Conservation (phyloP, 2,113 vertebrate species). For the Aegotheles bennettii region DNA sequence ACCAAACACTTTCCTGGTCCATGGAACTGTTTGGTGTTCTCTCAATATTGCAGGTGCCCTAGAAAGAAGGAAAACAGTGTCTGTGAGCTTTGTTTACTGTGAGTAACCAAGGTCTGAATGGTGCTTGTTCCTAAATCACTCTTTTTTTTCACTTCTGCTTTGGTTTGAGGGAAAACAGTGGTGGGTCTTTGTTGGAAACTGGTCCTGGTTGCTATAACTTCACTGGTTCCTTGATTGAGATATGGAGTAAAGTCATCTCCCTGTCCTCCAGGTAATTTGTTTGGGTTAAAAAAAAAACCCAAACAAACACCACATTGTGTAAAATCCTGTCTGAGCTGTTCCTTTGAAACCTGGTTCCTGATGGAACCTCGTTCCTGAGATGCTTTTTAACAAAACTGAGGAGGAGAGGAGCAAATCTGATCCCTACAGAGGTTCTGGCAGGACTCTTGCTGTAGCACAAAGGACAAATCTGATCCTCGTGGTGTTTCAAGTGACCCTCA, state of each 20-base stretch:
- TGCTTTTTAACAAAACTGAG: not conserved
- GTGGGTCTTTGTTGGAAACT: not conserved
- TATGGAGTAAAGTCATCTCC: not conserved
- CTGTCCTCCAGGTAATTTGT: not conserved
- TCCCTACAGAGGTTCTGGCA: not conserved
- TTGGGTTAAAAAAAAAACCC: not conserved
- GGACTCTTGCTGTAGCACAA: not conserved
- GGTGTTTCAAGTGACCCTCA: not conserved
- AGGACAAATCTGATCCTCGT: not conserved
- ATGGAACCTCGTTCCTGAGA: not conserved
- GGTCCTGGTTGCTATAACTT: not conserved
- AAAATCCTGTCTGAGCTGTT: not conserved
- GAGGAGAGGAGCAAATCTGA: not conserved
- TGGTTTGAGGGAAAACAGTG: not conserved
- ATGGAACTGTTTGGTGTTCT: not conserved
- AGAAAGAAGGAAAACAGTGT: not conserved
- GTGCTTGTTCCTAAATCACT: not conserved
- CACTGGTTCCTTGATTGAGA: not conserved
- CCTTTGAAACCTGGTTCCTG: not conserved
- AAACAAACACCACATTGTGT: accelerated
- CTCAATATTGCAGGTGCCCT: not conserved
- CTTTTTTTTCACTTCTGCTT: not conserved
- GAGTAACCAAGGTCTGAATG: not conserved
- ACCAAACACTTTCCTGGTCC: not conserved
- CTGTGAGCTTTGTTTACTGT: accelerated